Evolutionary conservation across 1,140 invertebrate genomes (phyloP).

Genomic region (Melanaphis sacchari): DNA sequence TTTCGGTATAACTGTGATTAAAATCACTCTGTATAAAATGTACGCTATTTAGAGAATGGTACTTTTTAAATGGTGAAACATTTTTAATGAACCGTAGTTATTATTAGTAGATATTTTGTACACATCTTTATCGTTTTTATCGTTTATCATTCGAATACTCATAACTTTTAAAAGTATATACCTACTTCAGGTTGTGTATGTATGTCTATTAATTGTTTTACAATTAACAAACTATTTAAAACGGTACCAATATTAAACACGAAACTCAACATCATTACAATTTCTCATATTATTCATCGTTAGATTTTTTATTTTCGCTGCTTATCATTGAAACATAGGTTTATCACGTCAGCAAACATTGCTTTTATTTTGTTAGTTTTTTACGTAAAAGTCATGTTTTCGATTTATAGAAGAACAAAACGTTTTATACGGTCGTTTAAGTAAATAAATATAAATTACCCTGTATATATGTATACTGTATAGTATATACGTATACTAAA

Average conservation of each 20-base stretch:
- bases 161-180: background rate
- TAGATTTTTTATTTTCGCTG: background rate
- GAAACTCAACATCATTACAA: background rate
- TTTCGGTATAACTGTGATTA: background rate
- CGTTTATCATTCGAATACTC: background rate
- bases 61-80: background rate
- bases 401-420: background rate
- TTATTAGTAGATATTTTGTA: background rate
- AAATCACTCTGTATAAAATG: background rate
- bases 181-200: background rate
- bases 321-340: background rate
- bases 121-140: background rate
- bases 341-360: background rate
- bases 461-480: background rate
- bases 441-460: background rate
- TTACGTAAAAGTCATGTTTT: background rate
- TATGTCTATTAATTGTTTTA: background rate
- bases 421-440: background rate
- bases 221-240: background rate
- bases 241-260: background rate
- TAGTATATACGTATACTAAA: background rate
- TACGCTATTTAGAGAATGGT: background rate
- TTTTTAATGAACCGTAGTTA: background rate
- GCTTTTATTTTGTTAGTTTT: background rate
- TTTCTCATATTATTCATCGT: background rate